A percentile compares a stretch with the other conserved stretches of the same genome.
Conservation (phyloP, 2,888 invertebrate species). For the Microctonus hyperodae region DNA sequence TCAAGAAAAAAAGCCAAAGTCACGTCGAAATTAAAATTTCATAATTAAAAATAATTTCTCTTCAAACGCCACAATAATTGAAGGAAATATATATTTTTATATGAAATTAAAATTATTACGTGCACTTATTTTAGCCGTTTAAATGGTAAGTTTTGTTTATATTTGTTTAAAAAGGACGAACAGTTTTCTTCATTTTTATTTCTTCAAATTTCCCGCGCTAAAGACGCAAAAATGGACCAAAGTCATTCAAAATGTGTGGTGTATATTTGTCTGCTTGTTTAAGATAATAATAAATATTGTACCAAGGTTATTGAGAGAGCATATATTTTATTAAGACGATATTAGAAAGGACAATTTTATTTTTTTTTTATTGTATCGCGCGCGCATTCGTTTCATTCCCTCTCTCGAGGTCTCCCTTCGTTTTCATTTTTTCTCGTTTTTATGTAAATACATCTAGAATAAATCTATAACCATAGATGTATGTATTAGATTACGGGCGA, state of each 20-base stretch:
- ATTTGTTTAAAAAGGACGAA: slow-evolving; percentile 60
- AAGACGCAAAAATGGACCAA: slow-evolving; percentile 1
- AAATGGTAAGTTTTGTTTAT: slow-evolving; percentile 56
- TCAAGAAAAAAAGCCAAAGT: too few relatives aligned
- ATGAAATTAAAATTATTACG: slow-evolving; percentile 19
- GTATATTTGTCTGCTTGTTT: slow-evolving; percentile 35
- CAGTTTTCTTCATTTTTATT: slow-evolving; percentile 46
- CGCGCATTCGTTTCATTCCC: slow-evolving; percentile 3
- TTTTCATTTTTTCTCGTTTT: not conserved
- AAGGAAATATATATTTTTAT: too few relatives aligned
- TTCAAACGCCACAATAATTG: too few relatives aligned
- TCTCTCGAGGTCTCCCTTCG: not conserved
- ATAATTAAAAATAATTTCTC: too few relatives aligned
- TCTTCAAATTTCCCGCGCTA: too few relatives aligned
- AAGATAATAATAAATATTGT: slow-evolving; percentile 12
- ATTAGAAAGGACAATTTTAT: not conserved
- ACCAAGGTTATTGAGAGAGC: not conserved
- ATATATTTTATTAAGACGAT: not conserved
- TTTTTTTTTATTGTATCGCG: not conserved
- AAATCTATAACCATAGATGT: slow-evolving; percentile 23
- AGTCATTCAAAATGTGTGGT: slow-evolving; percentile 32
- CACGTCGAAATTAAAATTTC: too few relatives aligned
- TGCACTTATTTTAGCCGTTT: slow-evolving; percentile 24
- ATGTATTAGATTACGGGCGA: slow-evolving; percentile 21
- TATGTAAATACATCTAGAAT: slow-evolving; percentile 28